Evolutionary conservation across 2,113 vertebrate genomes (phyloP).

Genomic region (Cavia aperea): DNA sequence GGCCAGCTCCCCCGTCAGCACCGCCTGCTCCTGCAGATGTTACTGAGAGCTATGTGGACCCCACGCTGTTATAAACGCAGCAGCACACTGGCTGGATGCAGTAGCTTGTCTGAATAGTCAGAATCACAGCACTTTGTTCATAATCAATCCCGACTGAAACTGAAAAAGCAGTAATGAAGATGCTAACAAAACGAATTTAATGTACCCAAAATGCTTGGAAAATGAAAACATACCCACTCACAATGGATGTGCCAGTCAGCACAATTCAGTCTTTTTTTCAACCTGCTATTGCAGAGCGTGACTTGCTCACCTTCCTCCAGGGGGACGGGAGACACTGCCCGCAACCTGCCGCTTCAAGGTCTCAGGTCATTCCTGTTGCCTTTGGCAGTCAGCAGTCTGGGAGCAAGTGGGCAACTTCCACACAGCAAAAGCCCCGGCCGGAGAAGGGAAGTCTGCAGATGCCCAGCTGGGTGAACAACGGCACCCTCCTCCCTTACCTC

Average conservation of each 20-base stretch:
- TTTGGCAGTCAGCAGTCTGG: neutral
- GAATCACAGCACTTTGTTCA: conserved; percentile 63
- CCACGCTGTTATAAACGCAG: neutral
- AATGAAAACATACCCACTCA: conserved; percentile 3
- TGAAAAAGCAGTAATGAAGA: conserved; percentile 62
- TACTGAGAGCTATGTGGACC: neutral
- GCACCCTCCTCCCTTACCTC: neutral
- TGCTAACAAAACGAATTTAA: conserved; percentile 39
- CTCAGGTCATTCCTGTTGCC: neutral
- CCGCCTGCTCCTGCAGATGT: neutral
- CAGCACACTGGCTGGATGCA: neutral
- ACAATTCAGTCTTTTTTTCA: neutral
- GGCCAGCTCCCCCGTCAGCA: neutral
- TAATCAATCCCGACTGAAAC: neutral
- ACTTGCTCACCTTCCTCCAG: neutral
- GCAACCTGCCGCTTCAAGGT: neutral
- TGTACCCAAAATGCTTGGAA: conserved; percentile 40
- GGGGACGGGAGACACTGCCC: neutral
- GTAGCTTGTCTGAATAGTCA: conserved; percentile 54
- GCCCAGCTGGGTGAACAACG: fast-evolving
- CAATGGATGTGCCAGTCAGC: conserved; percentile 58
- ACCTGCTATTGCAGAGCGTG: neutral
- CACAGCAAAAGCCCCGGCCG: neutral
- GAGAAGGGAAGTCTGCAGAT: neutral
- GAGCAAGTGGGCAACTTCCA: neutral